phyloP scores from a whole-genome alignment of 2,888 invertebrate genomes.

The Hermaeophaga mercurialis region DNA sequence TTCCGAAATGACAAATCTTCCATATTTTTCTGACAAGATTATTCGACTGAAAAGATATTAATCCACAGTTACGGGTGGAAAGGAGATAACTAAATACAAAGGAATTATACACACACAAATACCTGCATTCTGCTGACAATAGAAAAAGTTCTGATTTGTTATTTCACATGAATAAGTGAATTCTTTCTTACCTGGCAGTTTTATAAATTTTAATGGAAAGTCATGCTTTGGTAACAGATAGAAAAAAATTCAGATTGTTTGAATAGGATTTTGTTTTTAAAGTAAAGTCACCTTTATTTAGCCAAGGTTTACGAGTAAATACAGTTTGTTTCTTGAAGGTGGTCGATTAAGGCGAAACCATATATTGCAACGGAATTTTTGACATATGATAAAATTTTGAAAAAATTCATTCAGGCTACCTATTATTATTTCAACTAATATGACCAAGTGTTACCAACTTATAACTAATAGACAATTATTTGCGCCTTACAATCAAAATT shows the following conservation, averaged over 20 bases:
- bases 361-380: too few species aligned
- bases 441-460: too few species aligned
- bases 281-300: too few species aligned
- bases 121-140: conserved; percentile 48
- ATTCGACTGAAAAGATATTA: conserved; percentile 5
- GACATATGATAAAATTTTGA: too few species aligned
- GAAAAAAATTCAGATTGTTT: too few species aligned
- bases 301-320: too few species aligned
- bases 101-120: conserved; percentile 52
- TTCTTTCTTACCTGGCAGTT: conserved; percentile 48
- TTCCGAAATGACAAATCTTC: not conserved
- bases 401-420: too few species aligned
- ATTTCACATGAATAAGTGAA: conserved; percentile 36
- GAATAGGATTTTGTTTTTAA: not conserved
- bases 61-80: conserved; percentile 13
- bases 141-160: conserved; percentile 46
- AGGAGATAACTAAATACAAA: conserved; percentile 25
- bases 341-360: too few species aligned
- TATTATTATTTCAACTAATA: too few species aligned
- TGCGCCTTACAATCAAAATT: too few species aligned
- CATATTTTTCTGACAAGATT: conserved; percentile 1
- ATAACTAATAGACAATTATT: too few species aligned
- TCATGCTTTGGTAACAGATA: conserved; percentile 48
- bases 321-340: too few species aligned
- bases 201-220: conserved; percentile 51